These are phyloP conservation scores for Andrena bicolor DNA, from an alignment of 2,888 invertebrate genomes.

Conservation along the genomic window DNA sequence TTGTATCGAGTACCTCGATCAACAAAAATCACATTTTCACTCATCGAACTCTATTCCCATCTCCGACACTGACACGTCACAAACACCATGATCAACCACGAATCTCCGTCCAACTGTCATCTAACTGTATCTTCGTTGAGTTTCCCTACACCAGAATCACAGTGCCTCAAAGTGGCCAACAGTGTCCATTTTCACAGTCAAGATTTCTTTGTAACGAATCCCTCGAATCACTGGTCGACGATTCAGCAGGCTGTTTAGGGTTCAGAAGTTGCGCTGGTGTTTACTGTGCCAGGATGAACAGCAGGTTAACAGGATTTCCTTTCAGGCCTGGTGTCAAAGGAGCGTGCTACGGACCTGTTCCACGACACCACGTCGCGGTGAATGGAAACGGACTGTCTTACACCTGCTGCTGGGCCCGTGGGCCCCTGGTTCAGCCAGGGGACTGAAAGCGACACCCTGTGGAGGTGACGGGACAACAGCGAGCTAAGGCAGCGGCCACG, in stretches of 20 bases:
- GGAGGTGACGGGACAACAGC: slow-evolving; percentile 56
- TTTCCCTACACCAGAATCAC: neutral
- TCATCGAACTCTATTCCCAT: neutral
- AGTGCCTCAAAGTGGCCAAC: neutral
- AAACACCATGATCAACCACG: neutral
- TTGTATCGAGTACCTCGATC: neutral
- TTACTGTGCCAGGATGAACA: neutral
- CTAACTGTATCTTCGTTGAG: neutral
- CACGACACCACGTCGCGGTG: slow-evolving; percentile 54
- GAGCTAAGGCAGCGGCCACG: slow-evolving; percentile 18
- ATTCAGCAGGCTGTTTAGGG: neutral
- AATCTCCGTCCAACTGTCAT: no score
- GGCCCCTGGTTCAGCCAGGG: slow-evolving; percentile 61
- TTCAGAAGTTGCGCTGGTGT: neutral
- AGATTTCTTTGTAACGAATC: neutral
- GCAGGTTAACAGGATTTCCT: neutral
- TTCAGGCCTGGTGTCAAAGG: neutral
- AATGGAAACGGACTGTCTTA: slow-evolving; percentile 69
- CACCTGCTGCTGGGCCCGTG: slow-evolving; percentile 68
- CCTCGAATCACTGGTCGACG: neutral
- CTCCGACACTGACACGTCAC: neutral
- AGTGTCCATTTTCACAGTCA: neutral
- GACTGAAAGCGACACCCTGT: slow-evolving; percentile 73
- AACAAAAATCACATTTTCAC: neutral
- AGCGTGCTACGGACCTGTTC: slow-evolving; percentile 21